These are phyloP conservation scores for Brenthis ino DNA, from an alignment of 2,888 invertebrate genomes.

Conservation along the genomic window DNA sequence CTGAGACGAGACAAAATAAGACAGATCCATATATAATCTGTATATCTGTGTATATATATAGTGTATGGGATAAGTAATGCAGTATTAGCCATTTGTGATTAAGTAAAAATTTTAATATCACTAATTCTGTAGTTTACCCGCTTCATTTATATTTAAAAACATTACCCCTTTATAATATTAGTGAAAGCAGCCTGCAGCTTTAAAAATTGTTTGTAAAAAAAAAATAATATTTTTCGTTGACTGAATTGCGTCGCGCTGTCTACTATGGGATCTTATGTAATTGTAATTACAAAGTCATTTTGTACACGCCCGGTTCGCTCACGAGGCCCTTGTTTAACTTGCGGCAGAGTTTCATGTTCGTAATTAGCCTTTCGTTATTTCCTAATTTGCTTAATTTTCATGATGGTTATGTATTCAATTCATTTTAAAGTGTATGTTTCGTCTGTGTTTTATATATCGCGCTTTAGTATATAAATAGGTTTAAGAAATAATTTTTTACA, in stretches of 20 bases:
- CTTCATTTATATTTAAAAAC: too few species aligned
- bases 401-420: slow-evolving; percentile 20
- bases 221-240: neutral
- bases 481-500: too few species aligned
- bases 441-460: neutral
- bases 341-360: slow-evolving; percentile 63
- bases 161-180: too few species aligned
- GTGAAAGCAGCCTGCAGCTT: too few species aligned
- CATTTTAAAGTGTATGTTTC: slow-evolving; percentile 8
- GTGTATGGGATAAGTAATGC: too few species aligned
- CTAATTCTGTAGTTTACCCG: too few species aligned
- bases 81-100: too few species aligned
- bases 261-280: slow-evolving; percentile 51
- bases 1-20: too few species aligned
- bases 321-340: slow-evolving; percentile 55
- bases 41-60: too few species aligned
- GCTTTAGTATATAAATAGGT: neutral
- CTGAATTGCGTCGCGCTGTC: slow-evolving; percentile 14
- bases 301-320: slow-evolving; percentile 45
- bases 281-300: slow-evolving; percentile 58
- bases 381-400: slow-evolving; percentile 60
- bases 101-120: too few species aligned
- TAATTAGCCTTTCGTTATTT: slow-evolving; percentile 68
- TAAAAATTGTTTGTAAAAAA: neutral
- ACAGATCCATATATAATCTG: too few species aligned